These are phyloP conservation scores for Himalopsyche anomala DNA, from an alignment of 2,888 invertebrate genomes.

Conservation along the genomic window DNA sequence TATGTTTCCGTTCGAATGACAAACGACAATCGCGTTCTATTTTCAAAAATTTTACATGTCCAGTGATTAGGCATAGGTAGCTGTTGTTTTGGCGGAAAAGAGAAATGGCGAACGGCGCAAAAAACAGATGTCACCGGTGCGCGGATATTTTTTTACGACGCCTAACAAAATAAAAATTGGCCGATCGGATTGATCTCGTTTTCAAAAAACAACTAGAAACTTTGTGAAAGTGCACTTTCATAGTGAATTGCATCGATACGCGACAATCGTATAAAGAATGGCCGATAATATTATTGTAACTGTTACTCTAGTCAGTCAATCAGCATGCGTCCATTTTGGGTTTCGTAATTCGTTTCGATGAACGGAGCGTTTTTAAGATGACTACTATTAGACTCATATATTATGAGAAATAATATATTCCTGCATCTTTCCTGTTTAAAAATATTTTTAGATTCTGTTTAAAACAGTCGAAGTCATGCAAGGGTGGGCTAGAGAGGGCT, in stretches of 20 bases:
- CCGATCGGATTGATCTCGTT: conserved; percentile 49
- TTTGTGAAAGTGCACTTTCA: conserved; percentile 56
- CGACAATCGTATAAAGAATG: conserved; percentile 35
- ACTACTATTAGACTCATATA: no score
- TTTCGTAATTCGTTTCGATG: neutral
- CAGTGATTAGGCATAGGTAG: conserved; percentile 23
- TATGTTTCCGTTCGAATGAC: no score
- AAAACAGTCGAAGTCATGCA: no score
- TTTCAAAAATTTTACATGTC: no score
- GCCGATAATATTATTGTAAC: conserved; percentile 5
- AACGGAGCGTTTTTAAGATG: neutral
- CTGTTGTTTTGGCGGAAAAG: conserved; percentile 11
- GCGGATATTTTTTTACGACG: conserved; percentile 4
- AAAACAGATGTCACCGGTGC: conserved; percentile 46
- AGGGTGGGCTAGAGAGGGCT: no score
- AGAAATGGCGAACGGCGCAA: conserved; percentile 21
- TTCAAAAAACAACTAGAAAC: conserved; percentile 47
- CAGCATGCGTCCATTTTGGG: conserved; percentile 41
- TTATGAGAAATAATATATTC: no score
- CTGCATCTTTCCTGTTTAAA: no score
- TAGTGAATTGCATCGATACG: conserved; percentile 48
- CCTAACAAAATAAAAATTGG: conserved; percentile 47
- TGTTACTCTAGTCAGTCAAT: neutral
- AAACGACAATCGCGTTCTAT: no score
- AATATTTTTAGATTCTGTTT: no score